Evolutionary conservation across 2,113 vertebrate genomes (phyloP).

Genomic region (Pavo muticus): DNA sequence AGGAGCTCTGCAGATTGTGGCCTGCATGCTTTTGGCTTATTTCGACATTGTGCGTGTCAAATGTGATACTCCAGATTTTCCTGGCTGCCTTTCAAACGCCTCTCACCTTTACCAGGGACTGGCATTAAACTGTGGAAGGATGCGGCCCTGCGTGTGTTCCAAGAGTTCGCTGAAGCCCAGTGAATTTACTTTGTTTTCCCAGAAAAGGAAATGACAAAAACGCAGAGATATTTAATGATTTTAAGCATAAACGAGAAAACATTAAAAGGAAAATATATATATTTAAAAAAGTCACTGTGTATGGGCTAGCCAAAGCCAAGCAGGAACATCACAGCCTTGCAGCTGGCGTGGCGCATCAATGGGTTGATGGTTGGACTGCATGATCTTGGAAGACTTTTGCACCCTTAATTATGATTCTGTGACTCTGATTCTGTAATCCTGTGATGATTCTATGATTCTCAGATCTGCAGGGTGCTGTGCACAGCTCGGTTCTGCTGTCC

Average conservation of each 20-base stretch:
- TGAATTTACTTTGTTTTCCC: background rate
- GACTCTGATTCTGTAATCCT: too few relatives aligned
- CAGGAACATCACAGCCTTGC: background rate
- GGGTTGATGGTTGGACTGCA: too few relatives aligned
- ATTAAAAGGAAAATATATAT: background rate
- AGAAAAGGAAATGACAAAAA: background rate
- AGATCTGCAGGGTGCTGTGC: too few relatives aligned
- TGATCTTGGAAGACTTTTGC: too few relatives aligned
- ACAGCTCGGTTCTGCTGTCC: background rate
- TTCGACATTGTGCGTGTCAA: background rate
- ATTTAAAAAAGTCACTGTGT: background rate
- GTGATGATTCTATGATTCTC: too few relatives aligned
- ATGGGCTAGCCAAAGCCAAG: background rate
- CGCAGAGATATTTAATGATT: background rate
- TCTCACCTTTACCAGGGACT: constrained; percentile 2
- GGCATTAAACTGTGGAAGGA: background rate
- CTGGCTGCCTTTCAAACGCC: background rate
- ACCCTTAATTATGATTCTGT: too few relatives aligned
- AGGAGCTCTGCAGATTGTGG: background rate
- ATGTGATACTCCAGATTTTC: background rate
- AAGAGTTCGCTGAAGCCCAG: background rate
- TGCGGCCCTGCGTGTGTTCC: background rate
- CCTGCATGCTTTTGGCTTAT: background rate
- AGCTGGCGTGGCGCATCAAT: background rate
- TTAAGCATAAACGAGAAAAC: background rate